Conservation (phyloP, 64 coral and sea anemone species). For the Hydrozoanthus tunicans region DNA sequence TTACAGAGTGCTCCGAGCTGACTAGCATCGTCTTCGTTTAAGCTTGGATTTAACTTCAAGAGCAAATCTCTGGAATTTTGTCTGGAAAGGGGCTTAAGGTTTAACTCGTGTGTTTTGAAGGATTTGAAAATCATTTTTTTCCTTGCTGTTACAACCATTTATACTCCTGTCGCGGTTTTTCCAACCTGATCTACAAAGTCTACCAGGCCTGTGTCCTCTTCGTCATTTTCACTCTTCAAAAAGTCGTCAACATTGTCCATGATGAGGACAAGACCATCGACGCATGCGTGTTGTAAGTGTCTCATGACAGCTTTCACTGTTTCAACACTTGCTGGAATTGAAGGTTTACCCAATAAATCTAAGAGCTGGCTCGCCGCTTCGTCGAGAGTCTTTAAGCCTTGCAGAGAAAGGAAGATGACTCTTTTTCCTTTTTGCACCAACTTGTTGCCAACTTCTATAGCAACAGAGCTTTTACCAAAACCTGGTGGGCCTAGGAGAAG, state of each 20-base stretch:
- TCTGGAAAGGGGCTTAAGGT: not conserved
- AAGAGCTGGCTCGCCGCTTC: not conserved
- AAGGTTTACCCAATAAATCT: slow-evolving; percentile 18
- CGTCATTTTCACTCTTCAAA: slow-evolving; percentile 5
- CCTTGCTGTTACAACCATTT: slow-evolving; percentile 12
- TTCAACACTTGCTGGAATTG: not conserved
- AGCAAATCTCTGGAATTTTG: not conserved
- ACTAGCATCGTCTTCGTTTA: not conserved
- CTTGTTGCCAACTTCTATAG: slow-evolving; percentile 10
- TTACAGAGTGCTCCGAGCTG: not conserved
- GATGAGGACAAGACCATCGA: not conserved
- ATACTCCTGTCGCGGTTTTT: not conserved
- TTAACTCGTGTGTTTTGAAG: not conserved
- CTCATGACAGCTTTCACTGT: slow-evolving; percentile 7
- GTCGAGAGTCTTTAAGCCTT: slow-evolving; percentile 10
- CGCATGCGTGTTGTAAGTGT: not conserved
- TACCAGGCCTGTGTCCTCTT: not conserved
- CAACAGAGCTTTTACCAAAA: slow-evolving; percentile 26
- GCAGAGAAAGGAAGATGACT: not conserved
- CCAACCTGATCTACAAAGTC: slow-evolving; percentile 1
- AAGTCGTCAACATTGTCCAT: not conserved
- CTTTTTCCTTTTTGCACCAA: not conserved
- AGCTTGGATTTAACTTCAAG: slow-evolving; percentile 9
- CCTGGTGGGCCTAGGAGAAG: slow-evolving; percentile 14
- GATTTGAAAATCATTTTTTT: not conserved